Evolutionary conservation across 2,888 invertebrate genomes (phyloP).

Genomic region (Ophonus ardosiacus): DNA sequence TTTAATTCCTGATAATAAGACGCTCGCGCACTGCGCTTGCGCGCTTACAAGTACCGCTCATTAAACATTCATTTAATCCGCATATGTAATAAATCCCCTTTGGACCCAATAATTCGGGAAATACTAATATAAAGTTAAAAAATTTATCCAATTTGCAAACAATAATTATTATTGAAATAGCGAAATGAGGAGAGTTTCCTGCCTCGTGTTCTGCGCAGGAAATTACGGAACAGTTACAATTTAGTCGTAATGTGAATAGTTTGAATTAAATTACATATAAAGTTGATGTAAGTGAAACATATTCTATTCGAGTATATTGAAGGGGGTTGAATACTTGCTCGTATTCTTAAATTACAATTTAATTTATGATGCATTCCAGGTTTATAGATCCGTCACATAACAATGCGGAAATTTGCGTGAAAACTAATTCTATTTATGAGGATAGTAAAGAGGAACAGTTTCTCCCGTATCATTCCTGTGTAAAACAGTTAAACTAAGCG

Average conservation of each 20-base stretch:
- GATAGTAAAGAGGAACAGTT: background rate
- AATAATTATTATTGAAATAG: too few species aligned
- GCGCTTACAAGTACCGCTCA: too few species aligned
- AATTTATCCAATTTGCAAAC: too few species aligned
- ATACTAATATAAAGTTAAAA: too few species aligned
- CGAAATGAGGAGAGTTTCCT: too few species aligned
- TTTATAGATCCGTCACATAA: background rate
- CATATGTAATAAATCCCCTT: too few species aligned
- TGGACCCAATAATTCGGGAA: too few species aligned
- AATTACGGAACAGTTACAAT: background rate
- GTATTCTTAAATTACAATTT: background rate
- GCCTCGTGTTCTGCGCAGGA: background rate
- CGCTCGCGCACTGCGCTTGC: too few species aligned
- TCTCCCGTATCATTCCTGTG: conserved; percentile 8
- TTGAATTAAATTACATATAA: background rate
- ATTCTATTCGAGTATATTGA: background rate
- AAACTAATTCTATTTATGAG: conserved; percentile 12
- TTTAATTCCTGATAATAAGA: too few species aligned
- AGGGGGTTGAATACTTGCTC: background rate
- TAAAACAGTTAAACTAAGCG: conserved; percentile 27
- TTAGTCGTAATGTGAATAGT: background rate
- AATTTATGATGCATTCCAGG: background rate
- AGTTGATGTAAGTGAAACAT: background rate
- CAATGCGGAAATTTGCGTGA: background rate
- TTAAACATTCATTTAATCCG: too few species aligned